Percentiles rank a stretch among this genome's conserved stretches.
These are phyloP conservation scores for Fregata magnificens DNA, from an alignment of 2,113 vertebrate species.

Conservation along the genomic window DNA sequence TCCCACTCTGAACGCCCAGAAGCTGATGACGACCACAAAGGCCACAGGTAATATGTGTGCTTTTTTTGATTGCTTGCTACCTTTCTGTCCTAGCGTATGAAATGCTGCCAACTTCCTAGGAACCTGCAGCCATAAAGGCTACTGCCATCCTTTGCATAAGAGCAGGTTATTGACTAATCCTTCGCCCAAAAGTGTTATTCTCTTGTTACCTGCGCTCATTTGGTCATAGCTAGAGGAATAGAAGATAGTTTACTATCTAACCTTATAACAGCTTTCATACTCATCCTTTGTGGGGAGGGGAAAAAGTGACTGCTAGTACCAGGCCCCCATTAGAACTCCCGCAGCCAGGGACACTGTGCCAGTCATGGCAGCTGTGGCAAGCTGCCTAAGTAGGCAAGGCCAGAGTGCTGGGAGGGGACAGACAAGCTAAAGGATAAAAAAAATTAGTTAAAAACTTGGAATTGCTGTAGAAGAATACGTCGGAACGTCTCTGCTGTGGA, in stretches of 20 bases:
- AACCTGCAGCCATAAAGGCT: background rate
- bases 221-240: background rate
- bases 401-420: background rate
- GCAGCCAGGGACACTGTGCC: background rate
- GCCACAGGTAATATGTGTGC: slow-evolving; percentile 60
- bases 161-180: background rate
- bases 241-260: background rate
- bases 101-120: background rate
- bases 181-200: fast-evolving
- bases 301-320: background rate
- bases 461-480: background rate
- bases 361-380: background rate
- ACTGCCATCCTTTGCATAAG: background rate
- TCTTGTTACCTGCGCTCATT: background rate
- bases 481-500: background rate
- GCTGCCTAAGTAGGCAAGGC: background rate
- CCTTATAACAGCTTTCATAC: background rate
- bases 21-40: slow-evolving; percentile 48
- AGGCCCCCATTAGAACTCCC: background rate
- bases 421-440: background rate
- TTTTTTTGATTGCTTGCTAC: background rate
- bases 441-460: background rate
- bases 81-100: background rate
- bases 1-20: slow-evolving; percentile 59
- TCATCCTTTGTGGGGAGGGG: background rate